Percentiles rank a stretch among this genome's conserved stretches.
Evolutionary conservation across 2,797 vertebrate species (phyloP).

Genomic region (Microtus agrestis): DNA sequence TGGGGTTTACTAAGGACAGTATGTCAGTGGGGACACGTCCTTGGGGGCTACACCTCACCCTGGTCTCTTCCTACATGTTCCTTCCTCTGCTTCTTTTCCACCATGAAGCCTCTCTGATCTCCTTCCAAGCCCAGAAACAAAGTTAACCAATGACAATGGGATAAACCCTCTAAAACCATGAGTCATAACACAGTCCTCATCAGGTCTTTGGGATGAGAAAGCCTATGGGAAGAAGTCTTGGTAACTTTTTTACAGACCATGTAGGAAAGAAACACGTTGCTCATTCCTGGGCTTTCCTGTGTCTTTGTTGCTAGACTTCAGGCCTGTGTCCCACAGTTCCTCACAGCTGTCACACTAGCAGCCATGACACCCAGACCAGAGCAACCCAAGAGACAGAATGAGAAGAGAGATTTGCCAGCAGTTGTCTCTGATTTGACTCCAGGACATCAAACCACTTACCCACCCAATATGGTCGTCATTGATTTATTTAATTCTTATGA

Average conservation of each 20-base stretch:
- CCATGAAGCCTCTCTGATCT: background rate
- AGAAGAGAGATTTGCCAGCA: background rate
- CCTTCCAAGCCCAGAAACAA: background rate
- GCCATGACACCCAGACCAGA: background rate
- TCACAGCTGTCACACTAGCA: background rate
- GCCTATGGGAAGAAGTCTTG: background rate
- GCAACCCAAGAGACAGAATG: background rate
- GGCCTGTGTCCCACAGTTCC: rapidly evolving
- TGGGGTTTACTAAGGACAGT: background rate
- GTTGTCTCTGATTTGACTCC: background rate
- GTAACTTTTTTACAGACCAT: background rate
- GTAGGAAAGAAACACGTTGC: background rate
- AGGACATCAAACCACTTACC: background rate
- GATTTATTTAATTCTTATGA: no score
- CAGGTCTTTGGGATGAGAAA: background rate
- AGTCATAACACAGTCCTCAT: background rate
- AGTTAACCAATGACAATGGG: background rate
- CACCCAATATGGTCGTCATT: no score
- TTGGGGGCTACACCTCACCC: no score
- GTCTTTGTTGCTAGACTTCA: no score
- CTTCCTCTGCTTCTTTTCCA: background rate
- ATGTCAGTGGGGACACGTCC: background rate
- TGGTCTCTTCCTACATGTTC: background rate
- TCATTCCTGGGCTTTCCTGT: background rate
- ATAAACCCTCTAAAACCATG: background rate